Base-by-base conservation (phyloP, 2,113 vertebrate genomes). In the Microtus montanus region DNA sequence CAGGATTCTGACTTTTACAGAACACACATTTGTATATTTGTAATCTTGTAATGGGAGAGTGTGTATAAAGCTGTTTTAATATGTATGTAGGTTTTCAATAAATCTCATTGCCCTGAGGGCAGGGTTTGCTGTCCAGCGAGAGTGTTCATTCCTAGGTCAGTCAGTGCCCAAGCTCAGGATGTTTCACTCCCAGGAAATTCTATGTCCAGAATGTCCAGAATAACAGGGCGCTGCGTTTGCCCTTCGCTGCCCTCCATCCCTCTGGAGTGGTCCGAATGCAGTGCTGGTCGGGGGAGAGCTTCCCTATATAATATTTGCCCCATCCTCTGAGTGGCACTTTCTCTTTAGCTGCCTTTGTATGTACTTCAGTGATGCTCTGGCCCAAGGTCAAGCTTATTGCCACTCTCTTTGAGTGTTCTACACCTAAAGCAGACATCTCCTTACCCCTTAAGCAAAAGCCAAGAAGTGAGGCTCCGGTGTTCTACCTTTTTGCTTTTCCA, bases 1-100 rank as follows among this genome's bases (percentile, higher is more conserved):
- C 41, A 75, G 58, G 68, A 80, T 96, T 49, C 44, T 0, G 0
- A 77, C 30, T 90, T 3, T 0, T 90, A 90, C 75, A 87, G 94
- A 64, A 86, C 26, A 93, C 74, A 87, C 41, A 20, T 78, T 93
- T 98, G 98, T 98, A 98, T 91, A 98, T 98, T 97, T 98, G 97
- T 98, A 97, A 96, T 97, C 82, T 97, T 97, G 0, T 70, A 73
- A 95, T 85, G 89, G 78, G 84, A 0, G 84, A 92, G 30, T 95
- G 64, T 97, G 66, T 96, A 92, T 97, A 97, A 98, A 97, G 90
- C 94, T 97, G 96, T 96, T 97, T 97, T 96, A 96, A 96, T 98
- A 97, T 97, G 97, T 93, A 97, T 97, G 96, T 92, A 96, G 96
- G 95, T 96, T 96, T 97, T 87, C 97, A 98, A 98, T 97, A 97